These are phyloP conservation scores for Pitangus sulphuratus DNA, from an alignment of 2,797 vertebrate species.

Conservation along the genomic window DNA sequence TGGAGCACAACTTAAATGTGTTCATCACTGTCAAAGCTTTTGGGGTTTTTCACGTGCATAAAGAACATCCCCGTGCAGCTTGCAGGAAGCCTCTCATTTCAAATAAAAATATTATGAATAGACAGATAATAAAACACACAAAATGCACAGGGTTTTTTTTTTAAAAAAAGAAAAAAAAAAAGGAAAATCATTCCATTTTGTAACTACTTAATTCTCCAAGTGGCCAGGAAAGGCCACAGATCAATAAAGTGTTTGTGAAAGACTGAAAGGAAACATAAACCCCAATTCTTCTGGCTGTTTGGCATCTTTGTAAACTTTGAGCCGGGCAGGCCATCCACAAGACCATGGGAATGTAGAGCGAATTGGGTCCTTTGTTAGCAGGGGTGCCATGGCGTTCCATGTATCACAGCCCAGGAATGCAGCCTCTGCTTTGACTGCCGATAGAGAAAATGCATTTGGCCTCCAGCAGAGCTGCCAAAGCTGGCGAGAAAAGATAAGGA, in stretches of 20 bases:
- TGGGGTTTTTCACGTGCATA: neutral
- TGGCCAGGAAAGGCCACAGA: constrained; percentile 69
- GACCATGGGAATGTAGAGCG: constrained; percentile 78
- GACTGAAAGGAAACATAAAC: constrained; percentile 80
- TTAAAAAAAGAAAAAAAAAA: neutral
- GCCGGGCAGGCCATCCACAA: constrained; percentile 71
- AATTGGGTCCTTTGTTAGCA: constrained; percentile 71
- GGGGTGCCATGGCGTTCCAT: constrained; percentile 73
- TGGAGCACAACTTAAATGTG: constrained; percentile 70
- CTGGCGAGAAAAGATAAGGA: constrained; percentile 60
- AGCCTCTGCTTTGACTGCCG: constrained; percentile 52
- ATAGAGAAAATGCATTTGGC: constrained; percentile 66
- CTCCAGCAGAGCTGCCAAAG: constrained; percentile 63
- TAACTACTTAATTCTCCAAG: constrained; percentile 68
- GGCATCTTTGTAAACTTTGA: constrained; percentile 78
- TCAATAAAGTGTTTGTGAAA: constrained; percentile 77
- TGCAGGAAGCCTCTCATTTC: neutral
- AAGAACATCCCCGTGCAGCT: constrained; percentile 11
- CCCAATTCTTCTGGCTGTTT: constrained; percentile 78
- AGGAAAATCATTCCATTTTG: constrained; percentile 44
- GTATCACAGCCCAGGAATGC: constrained; percentile 74
- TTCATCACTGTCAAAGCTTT: constrained; percentile 71
- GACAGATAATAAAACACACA: constrained; percentile 46
- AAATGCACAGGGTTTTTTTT: neutral
- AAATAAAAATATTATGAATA: constrained; percentile 71